Percentiles rank a stretch among this genome's conserved stretches.
These are phyloP conservation scores for Phalera bucephala DNA, from an alignment of 2,888 invertebrate genomes.

Conservation along the genomic window DNA sequence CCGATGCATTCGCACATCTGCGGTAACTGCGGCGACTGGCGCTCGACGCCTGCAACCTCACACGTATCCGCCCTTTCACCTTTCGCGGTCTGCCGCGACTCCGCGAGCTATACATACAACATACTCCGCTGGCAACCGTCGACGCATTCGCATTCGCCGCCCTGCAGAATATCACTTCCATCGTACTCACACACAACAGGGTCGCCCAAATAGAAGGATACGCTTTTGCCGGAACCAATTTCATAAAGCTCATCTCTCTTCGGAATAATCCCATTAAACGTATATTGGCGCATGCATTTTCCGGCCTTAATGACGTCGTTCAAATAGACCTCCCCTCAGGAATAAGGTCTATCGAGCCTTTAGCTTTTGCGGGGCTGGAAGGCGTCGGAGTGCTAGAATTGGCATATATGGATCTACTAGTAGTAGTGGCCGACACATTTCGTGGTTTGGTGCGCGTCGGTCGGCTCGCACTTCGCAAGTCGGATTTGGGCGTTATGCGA, in stretches of 20 bases:
- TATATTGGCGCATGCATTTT: conserved; percentile 92
- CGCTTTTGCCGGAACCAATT: conserved; percentile 94
- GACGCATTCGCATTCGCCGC: conserved; percentile 93
- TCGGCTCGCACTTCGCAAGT: conserved; percentile 90
- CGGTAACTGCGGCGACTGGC: conserved; percentile 91
- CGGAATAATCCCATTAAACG: conserved; percentile 92
- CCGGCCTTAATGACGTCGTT: conserved; percentile 91
- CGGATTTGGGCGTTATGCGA: conserved; percentile 89
- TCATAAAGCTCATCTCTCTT: conserved; percentile 90
- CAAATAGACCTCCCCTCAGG: conserved; percentile 93
- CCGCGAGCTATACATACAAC: conserved; percentile 91
- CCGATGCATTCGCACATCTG: conserved; percentile 92
- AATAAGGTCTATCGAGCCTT: conserved; percentile 87
- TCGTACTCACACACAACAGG: conserved; percentile 87
- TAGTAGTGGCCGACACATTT: conserved; percentile 88
- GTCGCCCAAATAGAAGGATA: conserved; percentile 88
- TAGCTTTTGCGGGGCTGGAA: conserved; percentile 91
- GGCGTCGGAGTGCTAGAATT: conserved; percentile 91
- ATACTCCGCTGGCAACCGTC: conserved; percentile 91
- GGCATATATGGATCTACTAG: conserved; percentile 92
- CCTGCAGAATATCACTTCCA: conserved; percentile 90
- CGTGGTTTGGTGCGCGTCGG: conserved; percentile 90
- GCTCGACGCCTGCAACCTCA: conserved; percentile 94
- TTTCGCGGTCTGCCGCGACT: conserved; percentile 92
- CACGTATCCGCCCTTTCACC: conserved; percentile 91